These are phyloP conservation scores for Sciaenops ocellatus DNA, from an alignment of 2,797 vertebrate genomes.

Conservation along the genomic window DNA sequence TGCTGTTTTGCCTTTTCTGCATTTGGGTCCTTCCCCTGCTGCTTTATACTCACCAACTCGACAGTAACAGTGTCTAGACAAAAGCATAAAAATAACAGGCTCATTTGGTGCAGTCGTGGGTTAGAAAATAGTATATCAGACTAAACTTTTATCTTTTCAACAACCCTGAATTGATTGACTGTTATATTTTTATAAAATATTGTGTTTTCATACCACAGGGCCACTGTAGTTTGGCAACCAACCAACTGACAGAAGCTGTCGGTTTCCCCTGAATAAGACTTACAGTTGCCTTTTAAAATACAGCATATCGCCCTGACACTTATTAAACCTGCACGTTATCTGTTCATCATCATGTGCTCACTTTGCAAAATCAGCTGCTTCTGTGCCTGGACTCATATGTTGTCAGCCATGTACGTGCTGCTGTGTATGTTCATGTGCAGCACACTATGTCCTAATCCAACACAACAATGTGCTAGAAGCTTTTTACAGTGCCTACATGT, in stretches of 20 bases:
- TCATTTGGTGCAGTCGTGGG: background rate
- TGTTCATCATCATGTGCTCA: constrained; percentile 14
- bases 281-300: background rate
- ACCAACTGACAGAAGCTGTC: background rate
- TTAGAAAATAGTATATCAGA: background rate
- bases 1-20: background rate
- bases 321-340: constrained; percentile 42
- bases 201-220: no score
- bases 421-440: background rate
- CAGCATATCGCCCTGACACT: constrained; percentile 7
- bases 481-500: constrained; percentile 5
- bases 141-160: background rate
- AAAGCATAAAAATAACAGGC: background rate
- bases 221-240: background rate
- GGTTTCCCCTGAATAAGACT: background rate
- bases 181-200: background rate
- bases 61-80: background rate
- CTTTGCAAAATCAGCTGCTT: constrained; percentile 37
- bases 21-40: background rate
- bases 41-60: background rate
- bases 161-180: background rate
- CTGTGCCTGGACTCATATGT: background rate
- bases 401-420: background rate
- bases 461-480: background rate
- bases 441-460: constrained; percentile 4